These are phyloP conservation scores for Potamarius usumacintae DNA, from an alignment of 2,113 vertebrate genomes.

Conservation along the genomic window DNA sequence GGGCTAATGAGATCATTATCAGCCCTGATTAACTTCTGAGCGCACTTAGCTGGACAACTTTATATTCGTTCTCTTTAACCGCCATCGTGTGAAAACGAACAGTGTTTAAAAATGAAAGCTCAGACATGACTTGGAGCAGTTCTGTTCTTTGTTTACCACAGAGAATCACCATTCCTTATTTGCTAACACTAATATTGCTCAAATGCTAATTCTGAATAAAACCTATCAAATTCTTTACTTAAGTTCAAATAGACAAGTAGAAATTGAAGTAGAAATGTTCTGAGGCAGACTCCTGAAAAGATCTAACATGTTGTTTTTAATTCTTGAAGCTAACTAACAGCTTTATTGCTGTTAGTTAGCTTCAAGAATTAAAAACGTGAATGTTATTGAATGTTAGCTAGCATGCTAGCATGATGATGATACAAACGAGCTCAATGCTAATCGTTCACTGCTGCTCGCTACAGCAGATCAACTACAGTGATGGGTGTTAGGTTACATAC, in stretches of 20 bases:
- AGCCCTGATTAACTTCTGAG: not conserved
- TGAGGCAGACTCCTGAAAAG: not conserved
- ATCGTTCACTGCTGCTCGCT: not conserved
- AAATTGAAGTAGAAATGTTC: not conserved
- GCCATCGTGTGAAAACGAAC: not conserved
- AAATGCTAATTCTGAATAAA: not conserved
- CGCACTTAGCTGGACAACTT: not conserved
- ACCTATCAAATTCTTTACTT: not conserved
- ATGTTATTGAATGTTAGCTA: not conserved
- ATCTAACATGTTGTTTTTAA: not conserved
- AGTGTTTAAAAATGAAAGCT: slow-evolving; percentile 3
- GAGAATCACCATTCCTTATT: not conserved
- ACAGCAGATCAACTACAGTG: not conserved
- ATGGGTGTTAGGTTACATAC: not conserved
- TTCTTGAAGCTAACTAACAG: not conserved
- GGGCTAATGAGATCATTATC: slow-evolving; percentile 20
- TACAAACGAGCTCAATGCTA: not conserved
- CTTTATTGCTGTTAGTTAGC: not conserved
- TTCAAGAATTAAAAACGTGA: no score
- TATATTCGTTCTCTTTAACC: not conserved
- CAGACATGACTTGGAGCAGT: not conserved
- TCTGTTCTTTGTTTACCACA: not conserved
- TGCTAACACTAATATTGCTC: not conserved
- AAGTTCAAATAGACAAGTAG: not conserved
- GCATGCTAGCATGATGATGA: not conserved